Evolutionary conservation across 2,888 invertebrate genomes (phyloP), one percentile per base, ranked within the genome.

Genomic region (Coenonympha glycerion): DNA sequence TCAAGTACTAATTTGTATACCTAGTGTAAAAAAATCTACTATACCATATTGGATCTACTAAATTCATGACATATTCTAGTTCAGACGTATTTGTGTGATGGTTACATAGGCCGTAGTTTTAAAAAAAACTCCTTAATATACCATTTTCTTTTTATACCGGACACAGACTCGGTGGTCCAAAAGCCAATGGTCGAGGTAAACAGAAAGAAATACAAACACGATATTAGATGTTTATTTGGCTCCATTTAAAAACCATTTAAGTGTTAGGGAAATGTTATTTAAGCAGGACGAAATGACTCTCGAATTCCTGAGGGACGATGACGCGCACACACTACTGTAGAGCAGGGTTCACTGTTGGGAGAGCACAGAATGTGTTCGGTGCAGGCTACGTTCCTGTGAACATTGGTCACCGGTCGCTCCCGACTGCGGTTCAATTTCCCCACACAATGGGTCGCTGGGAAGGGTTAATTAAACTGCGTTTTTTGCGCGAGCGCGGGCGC

Each of bases 381-480:
- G n/a, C n/a, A n/a, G n/a, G n/a, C n/a, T n/a, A n/a, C n/a, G n/a
- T n/a, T n/a, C n/a, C n/a, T n/a, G n/a, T n/a, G n/a, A n/a, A n/a
- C n/a, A n/a, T n/a, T n/a, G n/a, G n/a, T n/a, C n/a, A n/a, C n/a
- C 15, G 31, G 6, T 16, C 8, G 36, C 51, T 18, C 47, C 22
- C 30, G 47, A 26, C n/a, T n/a, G n/a, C n/a, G n/a, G 31, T 45
- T 52, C 33, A 33, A 49, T 52, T 49, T 39, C 40, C 33, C 41
- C 33, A 18, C 34, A 46, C 40, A 51, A 50, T 48, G 51, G 54
- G 40, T 50, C 50, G 34, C 47, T 31, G 51, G 40, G 36, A 49
- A 28, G 48, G 46, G 48, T 55, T 52, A 55, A 55, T 55, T 52
- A 52, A 55, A 39, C 31, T 42, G 37, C 31, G 41, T 46, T 52